Evolutionary conservation across 2,797 vertebrate genomes (phyloP), one percentile per base, ranked within the genome.

Genomic region (Lacerta bilineata): DNA sequence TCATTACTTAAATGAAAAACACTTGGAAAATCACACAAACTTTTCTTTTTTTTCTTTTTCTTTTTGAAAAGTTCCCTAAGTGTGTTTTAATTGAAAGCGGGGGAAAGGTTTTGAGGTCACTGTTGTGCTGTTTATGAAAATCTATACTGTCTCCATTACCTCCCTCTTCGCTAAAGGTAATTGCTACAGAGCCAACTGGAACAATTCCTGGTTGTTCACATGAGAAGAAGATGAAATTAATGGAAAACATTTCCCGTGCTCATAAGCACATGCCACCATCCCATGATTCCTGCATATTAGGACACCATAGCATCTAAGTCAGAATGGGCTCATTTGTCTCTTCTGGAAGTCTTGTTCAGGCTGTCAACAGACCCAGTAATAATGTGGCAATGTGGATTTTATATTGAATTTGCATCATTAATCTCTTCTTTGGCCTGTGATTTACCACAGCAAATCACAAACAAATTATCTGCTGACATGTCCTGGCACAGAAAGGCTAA

Each of bases 1-100:
- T 50, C 84, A 92, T 94, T 89, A 90, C 92, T 95, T 90, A 95
- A 95, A 96, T 96, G 93, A 95, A 93, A 95, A 96, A 94, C 96
- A 96, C 95, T 95, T 94, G 94, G 15, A 55, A 90, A 95, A 94
- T 91, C 83, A 78, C 11, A 83, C 86, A 29, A 81, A 86, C 88
- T 55, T 89, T 66, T 61, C n/a, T n/a, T 66, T 33, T 33, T 43
- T 55, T 89, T 66, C 59, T 41, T n/a, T 66, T 33, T 43, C 8
- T 68, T 81, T 64, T 25, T 36, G n/a, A 80, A 33, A 79, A 46
- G 50, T 64, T 36, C 50, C 82, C 75, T 85, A 86, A 86, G 83
- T 86, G 71, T 76, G 88, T 89, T 85, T 85, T 89, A 89, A 85
- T 89, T 89, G 79, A 89, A 89, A 86, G 83, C 69, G 55, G 78